Base-by-base conservation (phyloP, 2,113 vertebrate species). In the Emydocephalus ijimae region DNA sequence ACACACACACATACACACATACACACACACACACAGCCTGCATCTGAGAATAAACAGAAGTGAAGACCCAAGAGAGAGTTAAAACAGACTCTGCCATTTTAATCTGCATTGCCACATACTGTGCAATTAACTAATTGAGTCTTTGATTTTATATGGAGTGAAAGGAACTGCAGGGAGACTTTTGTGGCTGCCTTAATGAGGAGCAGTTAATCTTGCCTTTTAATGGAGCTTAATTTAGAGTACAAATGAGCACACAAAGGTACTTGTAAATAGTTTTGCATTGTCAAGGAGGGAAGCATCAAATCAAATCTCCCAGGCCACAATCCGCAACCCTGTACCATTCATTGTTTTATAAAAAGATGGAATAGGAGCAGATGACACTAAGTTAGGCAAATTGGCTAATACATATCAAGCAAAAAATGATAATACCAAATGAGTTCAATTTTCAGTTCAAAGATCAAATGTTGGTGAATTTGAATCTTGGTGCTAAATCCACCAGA, bases 61-160 rank as follows among this genome's bases (percentile, higher is more conserved):
- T 92, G 20, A 50, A n/a, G 56, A 89, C 45, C 92, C 0, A 4
- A 29, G 29, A 92, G 5, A 59, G 11, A 64, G 74, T 6, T 43
- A 61, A 55, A n/a, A 90, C 23, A 92, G 3, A 45, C 0, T 1
- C 89, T 48, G 9, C 92, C n/a, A 52, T 92, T 95, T 93, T 52
- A 87, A 0, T 54, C 81, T 95, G 29, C 26, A 20, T 26, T 61
- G 0, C 69, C n/a, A 57, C 88, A 88, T 91, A 23, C n/a, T 52
- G 23, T 92, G 85, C 39, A 64, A 93, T 88, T 94, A 95, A 88
- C 45, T 94, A 3, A 90, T 86, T 92, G 43, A 64, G 18, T 88
- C 50, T 43, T 88, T 18, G 39, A 89, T 92, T 94, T 93, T 93
- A 29, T 93, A 23, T 26, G 61, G 24, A 81, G 88, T 39, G 15